phyloP scores from a whole-genome alignment of 2,888 invertebrate genomes.

The Bombylius discolor region DNA sequence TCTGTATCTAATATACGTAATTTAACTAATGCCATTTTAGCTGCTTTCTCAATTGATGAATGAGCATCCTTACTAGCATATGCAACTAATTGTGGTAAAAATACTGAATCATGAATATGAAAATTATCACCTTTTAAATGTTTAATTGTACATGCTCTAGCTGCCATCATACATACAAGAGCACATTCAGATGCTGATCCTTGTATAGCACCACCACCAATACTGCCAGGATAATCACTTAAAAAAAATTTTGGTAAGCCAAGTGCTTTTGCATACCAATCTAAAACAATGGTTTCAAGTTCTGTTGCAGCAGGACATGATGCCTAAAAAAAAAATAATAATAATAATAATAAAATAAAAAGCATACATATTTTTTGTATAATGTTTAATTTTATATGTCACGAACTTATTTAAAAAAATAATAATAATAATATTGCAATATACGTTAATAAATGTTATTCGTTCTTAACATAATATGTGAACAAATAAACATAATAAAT shows the following conservation, averaged over 20 bases:
- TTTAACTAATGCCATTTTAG: conserved; percentile 62
- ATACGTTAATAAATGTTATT: too few relatives aligned
- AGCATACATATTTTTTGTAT: background rate
- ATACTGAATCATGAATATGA: conserved; percentile 49
- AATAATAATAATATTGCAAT: too few relatives aligned
- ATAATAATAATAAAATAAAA: too few relatives aligned
- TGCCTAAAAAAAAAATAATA: conserved; percentile 41
- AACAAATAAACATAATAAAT: too few relatives aligned
- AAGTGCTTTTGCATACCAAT: conserved; percentile 69
- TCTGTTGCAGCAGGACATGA: conserved; percentile 80
- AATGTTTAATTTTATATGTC: too few relatives aligned
- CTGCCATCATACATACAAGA: conserved; percentile 62
- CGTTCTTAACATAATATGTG: too few relatives aligned
- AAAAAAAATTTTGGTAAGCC: conserved; percentile 58
- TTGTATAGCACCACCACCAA: conserved; percentile 70
- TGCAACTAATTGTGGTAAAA: conserved; percentile 64
- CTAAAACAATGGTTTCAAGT: conserved; percentile 66
- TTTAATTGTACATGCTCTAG: conserved; percentile 56
- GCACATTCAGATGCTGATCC: conserved; percentile 76
- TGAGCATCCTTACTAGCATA: conserved; percentile 62
- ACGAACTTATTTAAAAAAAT: too few relatives aligned
- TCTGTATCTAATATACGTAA: conserved; percentile 59
- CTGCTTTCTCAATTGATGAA: conserved; percentile 66
- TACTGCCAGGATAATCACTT: conserved; percentile 33
- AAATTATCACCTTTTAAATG: conserved; percentile 43